Evolutionary conservation across 2,113 vertebrate species (phyloP), one percentile per base, ranked within the genome.

Genomic region (Aspidoscelis tigris): DNA sequence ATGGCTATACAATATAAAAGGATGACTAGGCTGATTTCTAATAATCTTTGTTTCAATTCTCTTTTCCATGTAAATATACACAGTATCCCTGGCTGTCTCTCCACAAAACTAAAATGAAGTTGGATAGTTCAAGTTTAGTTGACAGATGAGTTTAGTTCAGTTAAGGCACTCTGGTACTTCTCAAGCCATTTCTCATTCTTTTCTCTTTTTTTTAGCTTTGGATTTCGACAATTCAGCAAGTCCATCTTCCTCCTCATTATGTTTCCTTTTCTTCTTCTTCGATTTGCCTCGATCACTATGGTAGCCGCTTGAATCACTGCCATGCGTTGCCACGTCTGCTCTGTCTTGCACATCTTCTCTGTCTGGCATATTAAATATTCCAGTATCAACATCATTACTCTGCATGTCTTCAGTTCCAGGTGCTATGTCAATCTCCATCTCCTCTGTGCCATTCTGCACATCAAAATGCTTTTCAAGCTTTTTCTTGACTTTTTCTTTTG

Each of bases 251-350:
- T 93, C 94, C 16, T 87, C 83, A 0, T 43, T 88, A 50, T 89
- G 89, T 70, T 94, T 94, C 65, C 89, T 96, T 86, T 96, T 97
- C 91, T 97, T 97, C 94, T 97, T 98, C 88, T 94, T 98, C 85
- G 87, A 94, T 64, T 95, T 94, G 86, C 96, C 98, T 70, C 95
- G 92, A 83, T 95, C 96, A 82, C 96, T 97, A 1, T 96, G 87
- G 88, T 97, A 97, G 85, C 97, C 96, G 33, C 96, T 97, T 50
- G 97, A 97, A 94, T 98, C 97, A 85, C 96, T 98, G 61, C 81
- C 83, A 3, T 93, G 95, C 64, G 96, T 85, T 39, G 95, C 90
- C 43, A 87, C 70, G 4, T 92, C 91, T 44, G 78, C 94, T 76
- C 76, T 82, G 64, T 91, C 86, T 83, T 84, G 66, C 78, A 95